phyloP scores from a whole-genome alignment of 2,888 invertebrate genomes.

The Aleiodes leptofemur region DNA sequence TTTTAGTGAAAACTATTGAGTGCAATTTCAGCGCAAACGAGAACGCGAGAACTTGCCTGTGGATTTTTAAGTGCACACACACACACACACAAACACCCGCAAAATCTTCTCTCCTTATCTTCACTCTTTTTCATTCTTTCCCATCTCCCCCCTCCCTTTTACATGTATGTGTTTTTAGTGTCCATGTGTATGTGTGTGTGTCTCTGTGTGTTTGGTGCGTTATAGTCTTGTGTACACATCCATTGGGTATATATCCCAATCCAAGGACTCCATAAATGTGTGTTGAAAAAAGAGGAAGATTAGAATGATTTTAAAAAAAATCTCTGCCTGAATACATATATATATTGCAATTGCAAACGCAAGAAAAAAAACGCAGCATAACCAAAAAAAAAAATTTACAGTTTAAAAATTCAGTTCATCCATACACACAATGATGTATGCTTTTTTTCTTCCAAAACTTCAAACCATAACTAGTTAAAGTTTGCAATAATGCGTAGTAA shows the following conservation, averaged over 20 bases:
- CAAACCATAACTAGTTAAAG: not conserved
- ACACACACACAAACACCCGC: conserved; percentile 34
- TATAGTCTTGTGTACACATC: conserved; percentile 13
- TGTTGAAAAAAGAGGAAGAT: too few species aligned
- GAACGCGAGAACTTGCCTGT: conserved; percentile 38
- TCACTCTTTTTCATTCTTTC: conserved; percentile 49
- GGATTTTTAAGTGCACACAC: conserved; percentile 48
- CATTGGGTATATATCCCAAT: not conserved
- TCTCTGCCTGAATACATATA: too few species aligned
- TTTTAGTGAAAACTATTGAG: conserved; percentile 59
- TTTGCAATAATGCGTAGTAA: conserved; percentile 29
- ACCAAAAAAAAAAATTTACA: not conserved
- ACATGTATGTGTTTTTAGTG: too few species aligned
- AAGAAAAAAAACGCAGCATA: not conserved
- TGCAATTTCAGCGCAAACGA: conserved; percentile 53
- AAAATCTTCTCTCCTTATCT: conserved; percentile 3
- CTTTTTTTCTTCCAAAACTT: not conserved
- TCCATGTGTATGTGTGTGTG: conserved; percentile 61
- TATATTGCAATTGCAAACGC: too few species aligned
- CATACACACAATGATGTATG: too few species aligned
- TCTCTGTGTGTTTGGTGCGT: conserved; percentile 35
- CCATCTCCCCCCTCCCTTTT: conserved; percentile 6
- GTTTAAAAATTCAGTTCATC: too few species aligned
- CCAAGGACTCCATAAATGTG: too few species aligned
- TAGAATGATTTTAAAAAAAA: too few species aligned